Base-by-base conservation (phyloP, 2,113 vertebrate genomes). In the Caloenas nicobarica region DNA sequence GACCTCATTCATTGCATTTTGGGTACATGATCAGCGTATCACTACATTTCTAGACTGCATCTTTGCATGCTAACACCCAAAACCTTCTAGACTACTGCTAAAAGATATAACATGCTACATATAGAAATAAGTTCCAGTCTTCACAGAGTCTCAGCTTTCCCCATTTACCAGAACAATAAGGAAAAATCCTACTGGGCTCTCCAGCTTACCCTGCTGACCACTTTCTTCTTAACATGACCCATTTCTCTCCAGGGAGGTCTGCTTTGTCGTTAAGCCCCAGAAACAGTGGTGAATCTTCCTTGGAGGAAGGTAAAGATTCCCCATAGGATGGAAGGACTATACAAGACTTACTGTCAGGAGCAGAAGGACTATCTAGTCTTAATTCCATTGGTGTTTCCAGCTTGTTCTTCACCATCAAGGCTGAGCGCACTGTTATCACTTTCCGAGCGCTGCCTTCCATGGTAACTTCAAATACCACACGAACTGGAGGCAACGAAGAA, bases 391-490 rank as follows among this genome's bases (percentile, higher is more conserved):
- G 99, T 1, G 98, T 98, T 72, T 99, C 99, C 62, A 99, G 97
- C 33, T 97, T 98, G 98, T 99, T 99, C 97, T 98, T 99, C 86
- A 99, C 99, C 68, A 99, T 98, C 88, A 99, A 97, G 42, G 99
- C 99, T 1, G 99, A 99, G 26, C 99, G 99, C 7, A 99, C 99
- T 0, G 99, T 99, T 69, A 99, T 98, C 26, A 99, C 99, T 76
- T 99, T 99, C 72, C 99, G 98, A 53, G 99, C 99, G 0, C 99
- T 99, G 36, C 99, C 99, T 95, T 99, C 99, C 99, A 99, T 99
- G 2, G 98, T 99, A 25, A 99, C 99, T 2, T 99, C 98, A 85
- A 99, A 99, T 11, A 99, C 99, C 68, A 99, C 99, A 83, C 99
- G 98, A 86, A 99, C 99, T 5, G 99, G 99, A 7, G 99, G 99